Percentiles rank a stretch among this genome's conserved stretches.
Evolutionary conservation across 2,797 vertebrate genomes (phyloP).

Genomic region (Leptodactylus fallax): DNA sequence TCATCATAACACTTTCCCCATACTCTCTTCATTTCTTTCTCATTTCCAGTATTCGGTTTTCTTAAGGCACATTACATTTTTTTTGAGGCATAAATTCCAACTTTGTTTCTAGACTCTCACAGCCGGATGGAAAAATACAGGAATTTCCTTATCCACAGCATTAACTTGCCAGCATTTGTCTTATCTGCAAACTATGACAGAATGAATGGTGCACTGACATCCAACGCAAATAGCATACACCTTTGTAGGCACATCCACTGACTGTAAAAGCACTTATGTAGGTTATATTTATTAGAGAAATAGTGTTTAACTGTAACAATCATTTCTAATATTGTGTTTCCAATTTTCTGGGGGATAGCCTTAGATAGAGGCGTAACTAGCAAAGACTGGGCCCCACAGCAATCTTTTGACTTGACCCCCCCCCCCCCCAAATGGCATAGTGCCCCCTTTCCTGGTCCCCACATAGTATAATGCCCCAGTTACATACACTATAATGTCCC

Average conservation of each 20-base stretch:
- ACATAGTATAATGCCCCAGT: no score
- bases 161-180: slow-evolving; percentile 65
- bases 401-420: no score
- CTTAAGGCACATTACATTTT: slow-evolving; percentile 3
- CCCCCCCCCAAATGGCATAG: no score
- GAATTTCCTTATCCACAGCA: slow-evolving; percentile 59
- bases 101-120: slow-evolving; percentile 42
- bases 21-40: neutral
- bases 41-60: neutral
- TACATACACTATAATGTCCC: no score
- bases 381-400: no score
- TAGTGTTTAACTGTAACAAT: neutral
- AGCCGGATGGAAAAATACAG: slow-evolving; percentile 60
- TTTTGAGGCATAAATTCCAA: slow-evolving; percentile 34
- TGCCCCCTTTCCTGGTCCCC: no score
- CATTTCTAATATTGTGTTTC: neutral
- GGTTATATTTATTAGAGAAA: neutral
- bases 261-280: no score
- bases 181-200: slow-evolving; percentile 59
- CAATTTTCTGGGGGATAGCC: no score
- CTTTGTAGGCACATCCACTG: neutral
- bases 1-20: neutral
- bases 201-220: slow-evolving; percentile 41
- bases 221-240: neutral
- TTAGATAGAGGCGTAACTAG: no score